Conservation (phyloP, 1,140 invertebrate genomes). For the Papilio aristodemus region DNA sequence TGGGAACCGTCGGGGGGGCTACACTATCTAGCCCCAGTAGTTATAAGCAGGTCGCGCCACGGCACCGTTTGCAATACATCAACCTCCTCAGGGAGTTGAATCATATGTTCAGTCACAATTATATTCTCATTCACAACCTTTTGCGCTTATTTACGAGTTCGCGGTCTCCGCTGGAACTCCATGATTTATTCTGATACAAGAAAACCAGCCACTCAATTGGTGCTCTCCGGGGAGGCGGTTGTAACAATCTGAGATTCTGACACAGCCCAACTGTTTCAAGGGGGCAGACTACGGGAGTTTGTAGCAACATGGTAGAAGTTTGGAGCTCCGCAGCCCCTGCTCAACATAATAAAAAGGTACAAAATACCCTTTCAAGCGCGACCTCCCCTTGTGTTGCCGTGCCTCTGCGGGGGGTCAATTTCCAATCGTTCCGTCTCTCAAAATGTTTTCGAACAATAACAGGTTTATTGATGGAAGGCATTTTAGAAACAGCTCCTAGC, state of each 20-base stretch:
- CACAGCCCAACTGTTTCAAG: neutral
- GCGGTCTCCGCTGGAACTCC: neutral
- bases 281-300: neutral
- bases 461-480: too few relatives aligned
- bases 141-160: neutral
- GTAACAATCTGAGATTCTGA: neutral
- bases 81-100: too few relatives aligned
- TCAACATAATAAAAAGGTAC: constrained; percentile 11
- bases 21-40: neutral
- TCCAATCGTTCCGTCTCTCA: constrained; percentile 3
- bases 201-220: neutral
- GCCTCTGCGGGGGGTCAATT: neutral
- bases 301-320: neutral
- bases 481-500: too few relatives aligned
- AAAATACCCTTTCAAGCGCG: constrained; percentile 23
- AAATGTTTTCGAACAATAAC: constrained; percentile 23
- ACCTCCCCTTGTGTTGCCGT: constrained; percentile 5
- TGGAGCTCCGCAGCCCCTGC: neutral
- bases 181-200: constrained; percentile 1
- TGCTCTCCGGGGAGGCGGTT: neutral
- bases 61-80: neutral
- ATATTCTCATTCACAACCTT: neutral
- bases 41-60: neutral
- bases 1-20: too few relatives aligned
- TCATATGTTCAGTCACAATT: neutral